phyloP scores from a whole-genome alignment of 1,140 invertebrate genomes.

The Phocides pigmalion region DNA sequence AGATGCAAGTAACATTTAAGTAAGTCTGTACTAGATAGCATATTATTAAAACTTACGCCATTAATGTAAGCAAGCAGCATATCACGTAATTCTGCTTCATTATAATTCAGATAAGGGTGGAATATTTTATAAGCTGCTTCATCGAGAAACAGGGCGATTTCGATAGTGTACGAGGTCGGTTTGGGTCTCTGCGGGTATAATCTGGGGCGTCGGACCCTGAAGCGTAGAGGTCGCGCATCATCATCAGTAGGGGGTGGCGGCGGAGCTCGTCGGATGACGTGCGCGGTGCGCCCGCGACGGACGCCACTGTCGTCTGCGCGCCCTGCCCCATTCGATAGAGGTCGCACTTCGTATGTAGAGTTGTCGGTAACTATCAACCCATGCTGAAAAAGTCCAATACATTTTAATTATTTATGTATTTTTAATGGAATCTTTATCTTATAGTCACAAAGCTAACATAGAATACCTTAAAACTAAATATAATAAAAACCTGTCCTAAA shows the following conservation, averaged over 20 bases:
- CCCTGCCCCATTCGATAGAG: slow-evolving; percentile 73
- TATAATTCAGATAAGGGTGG: slow-evolving; percentile 86
- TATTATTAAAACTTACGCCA: slow-evolving; percentile 81
- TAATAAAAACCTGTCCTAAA: too few relatives aligned
- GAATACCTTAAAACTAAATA: too few relatives aligned
- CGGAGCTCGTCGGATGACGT: slow-evolving; percentile 84
- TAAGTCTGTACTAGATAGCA: background rate
- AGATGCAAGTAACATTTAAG: background rate
- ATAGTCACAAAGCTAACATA: too few relatives aligned
- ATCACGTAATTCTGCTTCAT: slow-evolving; percentile 87
- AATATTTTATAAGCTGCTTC: slow-evolving; percentile 89
- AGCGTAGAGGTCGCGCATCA: slow-evolving; percentile 58
- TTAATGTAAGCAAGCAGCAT: slow-evolving; percentile 91
- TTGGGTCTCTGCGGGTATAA: slow-evolving; percentile 57
- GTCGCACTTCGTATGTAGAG: slow-evolving; percentile 86
- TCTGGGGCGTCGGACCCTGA: slow-evolving; percentile 50
- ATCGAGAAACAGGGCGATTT: slow-evolving; percentile 90
- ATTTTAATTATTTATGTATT: background rate
- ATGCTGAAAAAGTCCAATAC: slow-evolving; percentile 68
- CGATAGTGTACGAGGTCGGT: slow-evolving; percentile 83
- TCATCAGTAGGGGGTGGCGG: slow-evolving; percentile 64
- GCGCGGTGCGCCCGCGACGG: slow-evolving; percentile 64
- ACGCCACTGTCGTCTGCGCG: slow-evolving; percentile 51
- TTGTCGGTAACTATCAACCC: slow-evolving; percentile 87
- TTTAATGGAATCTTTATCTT: too few relatives aligned